Conservation (phyloP, 2,113 vertebrate species). For the Chinchilla lanigera region DNA sequence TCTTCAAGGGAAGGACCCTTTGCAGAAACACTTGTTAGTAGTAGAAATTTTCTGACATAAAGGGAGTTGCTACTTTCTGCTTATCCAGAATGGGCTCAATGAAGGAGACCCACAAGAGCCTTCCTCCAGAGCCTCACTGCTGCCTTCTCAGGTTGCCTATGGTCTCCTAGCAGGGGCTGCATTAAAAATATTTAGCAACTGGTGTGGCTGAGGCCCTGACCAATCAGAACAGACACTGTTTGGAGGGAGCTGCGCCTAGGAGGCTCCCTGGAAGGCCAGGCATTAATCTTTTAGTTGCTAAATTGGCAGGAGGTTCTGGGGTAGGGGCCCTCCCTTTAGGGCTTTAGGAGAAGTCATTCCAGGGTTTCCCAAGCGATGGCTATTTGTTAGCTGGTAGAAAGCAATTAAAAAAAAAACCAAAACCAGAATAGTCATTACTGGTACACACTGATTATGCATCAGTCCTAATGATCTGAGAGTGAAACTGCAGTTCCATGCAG, state of each 20-base stretch:
- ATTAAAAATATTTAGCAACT: conserved; percentile 9
- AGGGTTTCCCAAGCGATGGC: not conserved
- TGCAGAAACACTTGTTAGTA: not conserved
- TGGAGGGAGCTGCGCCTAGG: not conserved
- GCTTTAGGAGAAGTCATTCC: not conserved
- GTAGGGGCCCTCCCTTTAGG: not conserved
- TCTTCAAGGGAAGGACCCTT: not conserved
- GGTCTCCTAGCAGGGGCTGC: not conserved
- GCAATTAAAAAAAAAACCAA: not conserved
- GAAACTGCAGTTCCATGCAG: not conserved
- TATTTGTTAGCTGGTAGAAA: not conserved
- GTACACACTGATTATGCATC: not conserved
- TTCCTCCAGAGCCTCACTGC: not conserved
- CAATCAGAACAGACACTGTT: not conserved
- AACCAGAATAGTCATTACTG: not conserved
- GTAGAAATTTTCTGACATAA: not conserved
- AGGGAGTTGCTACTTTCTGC: not conserved
- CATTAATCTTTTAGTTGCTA: conserved; percentile 15
- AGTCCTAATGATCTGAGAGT: not conserved
- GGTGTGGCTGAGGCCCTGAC: not conserved
- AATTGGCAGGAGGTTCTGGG: not conserved
- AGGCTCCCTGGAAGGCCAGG: not conserved
- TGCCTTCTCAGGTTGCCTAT: not conserved
- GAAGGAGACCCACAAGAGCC: not conserved
- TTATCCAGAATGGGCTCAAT: not conserved